Evolutionary conservation across 2,888 invertebrate species (phyloP).

Genomic region (Cataglyphis cursor): DNA sequence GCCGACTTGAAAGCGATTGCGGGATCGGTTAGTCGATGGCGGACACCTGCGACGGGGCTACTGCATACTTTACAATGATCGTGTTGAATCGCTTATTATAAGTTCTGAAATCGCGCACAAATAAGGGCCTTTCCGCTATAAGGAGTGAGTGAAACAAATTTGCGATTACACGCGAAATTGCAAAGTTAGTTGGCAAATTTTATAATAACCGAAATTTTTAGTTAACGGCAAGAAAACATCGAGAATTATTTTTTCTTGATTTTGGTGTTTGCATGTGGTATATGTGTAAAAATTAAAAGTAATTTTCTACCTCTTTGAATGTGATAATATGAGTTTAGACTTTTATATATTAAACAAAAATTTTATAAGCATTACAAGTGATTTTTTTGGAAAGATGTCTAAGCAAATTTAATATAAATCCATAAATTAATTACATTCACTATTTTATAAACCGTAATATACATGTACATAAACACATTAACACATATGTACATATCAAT

Average conservation of each 20-base stretch:
- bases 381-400: not conserved
- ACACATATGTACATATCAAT: not conserved
- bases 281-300: not conserved
- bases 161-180: constrained; percentile 1
- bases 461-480: not conserved
- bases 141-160: constrained; percentile 10
- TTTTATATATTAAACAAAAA: not conserved
- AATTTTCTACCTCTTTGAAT: not conserved
- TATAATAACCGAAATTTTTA: constrained; percentile 1
- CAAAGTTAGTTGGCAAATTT: constrained; percentile 3
- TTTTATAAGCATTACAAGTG: not conserved
- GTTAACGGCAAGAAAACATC: not conserved
- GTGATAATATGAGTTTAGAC: not conserved
- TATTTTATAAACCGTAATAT: not conserved
- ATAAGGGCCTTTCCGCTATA: not conserved
- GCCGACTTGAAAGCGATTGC: constrained; percentile 27
- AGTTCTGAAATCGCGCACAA: not conserved
- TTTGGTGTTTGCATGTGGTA: not conserved
- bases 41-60: constrained; percentile 15
- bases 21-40: constrained; percentile 34
- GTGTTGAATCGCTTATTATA: constrained; percentile 41
- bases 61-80: constrained; percentile 21
- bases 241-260: constrained; percentile 1
- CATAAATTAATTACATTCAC: too few relatives aligned
- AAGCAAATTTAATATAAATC: not conserved